These are phyloP conservation scores for Myrmecobius fasciatus DNA, from an alignment of 2,113 vertebrate genomes.

Conservation along the genomic window DNA sequence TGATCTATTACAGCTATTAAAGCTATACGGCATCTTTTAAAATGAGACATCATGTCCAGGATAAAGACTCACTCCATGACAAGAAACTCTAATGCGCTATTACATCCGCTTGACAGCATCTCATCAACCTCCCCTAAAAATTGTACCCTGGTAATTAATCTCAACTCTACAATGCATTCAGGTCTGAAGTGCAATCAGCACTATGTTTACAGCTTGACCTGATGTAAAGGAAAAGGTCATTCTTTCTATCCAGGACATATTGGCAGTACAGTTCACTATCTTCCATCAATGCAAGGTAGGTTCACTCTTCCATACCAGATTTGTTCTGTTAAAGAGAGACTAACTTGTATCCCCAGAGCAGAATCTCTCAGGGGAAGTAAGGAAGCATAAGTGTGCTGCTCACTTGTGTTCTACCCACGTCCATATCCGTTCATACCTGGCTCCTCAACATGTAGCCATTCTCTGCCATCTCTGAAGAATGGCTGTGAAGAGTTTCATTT, in stretches of 20 bases:
- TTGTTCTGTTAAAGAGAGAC: not conserved
- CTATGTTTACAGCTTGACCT: not conserved
- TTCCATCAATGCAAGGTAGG: not conserved
- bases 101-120: not conserved
- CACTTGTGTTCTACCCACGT: not conserved
- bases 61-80: not conserved
- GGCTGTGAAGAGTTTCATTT: not conserved
- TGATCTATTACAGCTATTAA: not conserved
- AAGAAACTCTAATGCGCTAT: not conserved
- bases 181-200: not conserved
- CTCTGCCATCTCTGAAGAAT: not conserved
- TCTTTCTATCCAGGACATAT: not conserved
- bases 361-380: not conserved
- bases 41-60: not conserved
- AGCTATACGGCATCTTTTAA: not conserved
- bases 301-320: not conserved
- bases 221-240: not conserved
- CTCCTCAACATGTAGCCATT: not conserved
- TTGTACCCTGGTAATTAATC: not conserved
- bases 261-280: not conserved
- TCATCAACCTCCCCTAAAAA: conserved; percentile 1
- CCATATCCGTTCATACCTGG: not conserved
- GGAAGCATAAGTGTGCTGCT: not conserved
- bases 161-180: not conserved
- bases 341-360: not conserved